Evolutionary conservation across 2,888 invertebrate genomes (phyloP).

Genomic region (Entomobrya multifasciata): DNA sequence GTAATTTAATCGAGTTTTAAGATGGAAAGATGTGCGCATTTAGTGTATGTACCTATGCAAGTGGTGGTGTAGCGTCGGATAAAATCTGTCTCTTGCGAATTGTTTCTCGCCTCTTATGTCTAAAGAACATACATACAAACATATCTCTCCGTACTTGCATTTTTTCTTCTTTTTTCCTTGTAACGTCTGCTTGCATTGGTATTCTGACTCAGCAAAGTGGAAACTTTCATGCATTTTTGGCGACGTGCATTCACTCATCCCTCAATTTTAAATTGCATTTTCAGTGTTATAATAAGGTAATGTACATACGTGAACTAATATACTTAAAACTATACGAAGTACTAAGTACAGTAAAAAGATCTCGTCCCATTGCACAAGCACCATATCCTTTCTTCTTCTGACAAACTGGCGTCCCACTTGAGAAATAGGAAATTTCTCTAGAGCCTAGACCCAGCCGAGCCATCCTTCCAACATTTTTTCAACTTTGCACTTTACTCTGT

Average conservation of each 20-base stretch:
- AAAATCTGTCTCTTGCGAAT: slow-evolving; percentile 33
- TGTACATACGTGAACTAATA: not conserved
- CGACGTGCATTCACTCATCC: slow-evolving; percentile 21
- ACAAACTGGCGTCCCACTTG: no score
- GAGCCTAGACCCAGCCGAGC: no score
- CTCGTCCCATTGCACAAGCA: no score
- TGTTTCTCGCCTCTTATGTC: not conserved
- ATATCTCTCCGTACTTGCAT: not conserved
- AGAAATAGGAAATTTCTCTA: not conserved
- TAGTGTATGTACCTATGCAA: not conserved
- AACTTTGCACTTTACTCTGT: not conserved
- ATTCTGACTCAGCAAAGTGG: not conserved
- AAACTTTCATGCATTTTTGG: not conserved
- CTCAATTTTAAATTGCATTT: slow-evolving; percentile 18
- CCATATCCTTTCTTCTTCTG: no score
- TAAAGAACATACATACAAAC: no score
- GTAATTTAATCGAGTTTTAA: no score
- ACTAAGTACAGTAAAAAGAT: no score
- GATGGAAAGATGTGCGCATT: not conserved
- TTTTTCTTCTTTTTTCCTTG: not conserved
- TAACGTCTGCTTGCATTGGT: not conserved
- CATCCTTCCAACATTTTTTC: no score
- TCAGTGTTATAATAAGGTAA: no score
- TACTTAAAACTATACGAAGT: no score
- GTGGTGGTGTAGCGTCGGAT: not conserved